A percentile compares a stretch with the other conserved stretches of the same genome.
Conservation (phyloP, 2,113 vertebrate genomes). For the Ammodytes dubius region DNA sequence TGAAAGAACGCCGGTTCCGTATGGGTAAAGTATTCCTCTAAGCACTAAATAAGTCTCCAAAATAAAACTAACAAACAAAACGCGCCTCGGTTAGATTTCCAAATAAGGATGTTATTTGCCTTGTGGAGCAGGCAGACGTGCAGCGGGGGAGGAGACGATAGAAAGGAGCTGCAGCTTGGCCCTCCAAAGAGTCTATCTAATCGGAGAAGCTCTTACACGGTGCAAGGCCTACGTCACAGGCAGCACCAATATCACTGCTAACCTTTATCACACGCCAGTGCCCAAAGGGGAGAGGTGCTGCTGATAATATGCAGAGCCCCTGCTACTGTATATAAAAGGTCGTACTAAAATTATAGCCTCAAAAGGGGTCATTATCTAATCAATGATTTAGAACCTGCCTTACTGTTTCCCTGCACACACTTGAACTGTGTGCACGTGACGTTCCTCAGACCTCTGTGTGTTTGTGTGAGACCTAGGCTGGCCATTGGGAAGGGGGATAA, state of each 20-base stretch:
- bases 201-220: slow-evolving; percentile 50
- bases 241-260: slow-evolving; percentile 30
- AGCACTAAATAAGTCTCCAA: neutral
- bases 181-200: slow-evolving; percentile 69
- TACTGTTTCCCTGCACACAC: slow-evolving; percentile 2
- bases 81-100: slow-evolving; percentile 2
- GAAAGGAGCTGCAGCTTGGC: slow-evolving; percentile 8
- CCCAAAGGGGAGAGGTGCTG: neutral
- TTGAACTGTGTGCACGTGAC: slow-evolving; percentile 3
- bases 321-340: slow-evolving; percentile 8
- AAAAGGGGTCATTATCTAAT: slow-evolving; percentile 19
- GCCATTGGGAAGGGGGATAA: slow-evolving; percentile 19
- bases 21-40: too few species aligned
- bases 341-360: slow-evolving; percentile 14
- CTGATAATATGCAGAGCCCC: slow-evolving; percentile 21
- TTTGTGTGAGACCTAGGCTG: neutral
- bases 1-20: too few species aligned
- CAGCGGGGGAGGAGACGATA: neutral
- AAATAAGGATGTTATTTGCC: slow-evolving; percentile 37
- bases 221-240: slow-evolving; percentile 32
- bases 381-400: slow-evolving; percentile 12
- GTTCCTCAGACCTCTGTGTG: neutral
- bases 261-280: slow-evolving; percentile 38
- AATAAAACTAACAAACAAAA: neutral
- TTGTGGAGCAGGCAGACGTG: slow-evolving; percentile 11